These are phyloP conservation scores for Uropsilus gracilis DNA, from an alignment of 2,113 vertebrate species.

Conservation along the genomic window DNA sequence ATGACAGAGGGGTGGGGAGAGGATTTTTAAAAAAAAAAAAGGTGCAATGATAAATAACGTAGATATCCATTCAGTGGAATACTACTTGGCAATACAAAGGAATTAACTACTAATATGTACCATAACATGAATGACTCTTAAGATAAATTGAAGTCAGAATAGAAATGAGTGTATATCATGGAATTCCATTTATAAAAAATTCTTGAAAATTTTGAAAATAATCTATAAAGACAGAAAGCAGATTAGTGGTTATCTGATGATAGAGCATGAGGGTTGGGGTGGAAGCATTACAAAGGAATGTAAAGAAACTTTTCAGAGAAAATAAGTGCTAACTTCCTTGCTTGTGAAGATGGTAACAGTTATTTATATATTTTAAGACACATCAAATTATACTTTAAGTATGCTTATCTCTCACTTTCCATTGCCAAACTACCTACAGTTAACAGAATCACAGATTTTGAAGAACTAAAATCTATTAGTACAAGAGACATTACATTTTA, in stretches of 20 bases:
- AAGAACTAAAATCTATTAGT: not conserved
- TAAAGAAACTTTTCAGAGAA: not conserved
- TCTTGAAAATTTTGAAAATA: conserved; percentile 28
- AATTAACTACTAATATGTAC: no score
- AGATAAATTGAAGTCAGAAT: not conserved
- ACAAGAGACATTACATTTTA: conserved; percentile 48
- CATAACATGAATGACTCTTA: not conserved
- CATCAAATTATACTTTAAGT: conserved; percentile 30
- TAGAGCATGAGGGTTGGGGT: not conserved
- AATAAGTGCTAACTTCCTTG: not conserved
- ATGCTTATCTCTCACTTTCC: not conserved
- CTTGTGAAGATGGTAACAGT: not conserved
- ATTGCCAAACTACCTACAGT: not conserved
- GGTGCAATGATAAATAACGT: no score
- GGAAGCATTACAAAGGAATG: not conserved
- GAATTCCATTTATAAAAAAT: not conserved
- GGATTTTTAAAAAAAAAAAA: no score
- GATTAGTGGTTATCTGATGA: not conserved
- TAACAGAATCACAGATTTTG: conserved; percentile 16
- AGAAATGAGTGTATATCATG: not conserved
- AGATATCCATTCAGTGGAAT: not conserved
- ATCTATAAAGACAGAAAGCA: conserved; percentile 3
- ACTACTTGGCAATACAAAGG: not conserved
- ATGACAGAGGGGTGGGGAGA: not conserved
- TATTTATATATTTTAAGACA: conserved; percentile 47